Evolutionary conservation across 2,113 vertebrate genomes (phyloP), one percentile per base, ranked within the genome.

Genomic region (Pithys albifrons): DNA sequence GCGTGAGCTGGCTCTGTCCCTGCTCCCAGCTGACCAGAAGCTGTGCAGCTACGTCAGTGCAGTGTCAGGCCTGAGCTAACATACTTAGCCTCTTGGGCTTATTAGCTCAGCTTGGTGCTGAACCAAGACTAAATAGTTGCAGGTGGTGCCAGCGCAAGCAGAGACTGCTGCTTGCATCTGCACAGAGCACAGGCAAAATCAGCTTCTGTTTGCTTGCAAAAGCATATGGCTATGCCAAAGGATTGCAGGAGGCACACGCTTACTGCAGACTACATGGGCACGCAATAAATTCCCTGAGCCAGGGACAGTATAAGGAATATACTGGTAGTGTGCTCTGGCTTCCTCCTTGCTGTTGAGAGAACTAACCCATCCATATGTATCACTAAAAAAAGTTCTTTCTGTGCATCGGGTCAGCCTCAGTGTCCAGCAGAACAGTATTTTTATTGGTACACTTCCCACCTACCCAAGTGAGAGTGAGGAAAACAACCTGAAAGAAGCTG

Each of bases 71-170:
- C 94, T 24, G 33, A 93, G 72, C 71, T 96, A 85, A 95, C 85
- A 93, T 62, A 79, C 33, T 92, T 88, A 48, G 83, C 86, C 80
- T 95, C 86, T 88, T 48, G 71, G 73, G 69, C 80, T 81, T 80
- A 86, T 95, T 92, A 93, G 73, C 92, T 96, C 93, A 95, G 89
- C 89, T 95, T 95, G 92, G 86, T 92, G 93, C 94, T 93, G 86
- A 91, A 93, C 57, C 93, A 95, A 95, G 73, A 52, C 55, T 71
- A 74, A 92, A 89, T 81, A 94, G 76, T 71, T 93, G 88, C 76
- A 93, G 91, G 78, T 81, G 67, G 76, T 95, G 95, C 72, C 88
- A 91, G 69, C 28, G 74, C 86, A 80, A 96, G 79, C 72, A 65
- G 83, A 84, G 65, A 24, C 22, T 70, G 59, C 22, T 70, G 64